Base-by-base conservation (phyloP, 2,888 invertebrate species). In the Anorthoa munda region DNA sequence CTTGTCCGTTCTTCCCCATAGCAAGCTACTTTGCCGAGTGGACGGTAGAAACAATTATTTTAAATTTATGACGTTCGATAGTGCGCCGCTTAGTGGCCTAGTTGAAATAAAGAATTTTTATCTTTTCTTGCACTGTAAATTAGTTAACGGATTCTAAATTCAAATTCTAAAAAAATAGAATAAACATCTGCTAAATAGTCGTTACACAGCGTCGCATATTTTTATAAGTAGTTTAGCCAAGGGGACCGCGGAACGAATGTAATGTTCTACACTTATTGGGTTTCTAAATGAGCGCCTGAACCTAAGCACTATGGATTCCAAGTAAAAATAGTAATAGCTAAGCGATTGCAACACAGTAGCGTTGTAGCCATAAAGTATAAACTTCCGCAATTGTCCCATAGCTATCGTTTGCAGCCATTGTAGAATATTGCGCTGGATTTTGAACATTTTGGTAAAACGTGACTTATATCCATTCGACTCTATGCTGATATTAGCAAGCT, bases 391-490 rank as follows among this genome's bases (percentile, higher is more conserved):
- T 86, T 85, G 89, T 87, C 87, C 87, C 89, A 87, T 81, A 86
- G 86, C 88, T 84, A 90, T 86, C 87, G 86, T 89, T 89, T 81
- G 85, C 86, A 84, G 80, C 87, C 83, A 89, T 90, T 91, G 88
- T 88, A 84, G 88, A 88, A 87, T 89, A 90, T 89, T 88, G 88
- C 86, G 78, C 82, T 77, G 88, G 89, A 90, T 91, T 93, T 89
- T 91, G 91, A 90, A 89, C 89, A 92, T 93, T 94, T 92, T 92
- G 88, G 92, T 84, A 86, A 90, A 90, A 93, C 92, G 92, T 93
- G 93, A 94, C 92, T 92, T 93, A 93, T 90, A 88, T 84, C 88
- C 88, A 87, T 91, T 92, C 86, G 88, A 91, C 87, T 90, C 87
- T 87, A 89, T 86, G 85, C 86, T 86, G 90, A 91, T 93, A 92